These are phyloP conservation scores for Otocyon megalotis DNA, from an alignment of 2,113 vertebrate species.

Conservation along the genomic window DNA sequence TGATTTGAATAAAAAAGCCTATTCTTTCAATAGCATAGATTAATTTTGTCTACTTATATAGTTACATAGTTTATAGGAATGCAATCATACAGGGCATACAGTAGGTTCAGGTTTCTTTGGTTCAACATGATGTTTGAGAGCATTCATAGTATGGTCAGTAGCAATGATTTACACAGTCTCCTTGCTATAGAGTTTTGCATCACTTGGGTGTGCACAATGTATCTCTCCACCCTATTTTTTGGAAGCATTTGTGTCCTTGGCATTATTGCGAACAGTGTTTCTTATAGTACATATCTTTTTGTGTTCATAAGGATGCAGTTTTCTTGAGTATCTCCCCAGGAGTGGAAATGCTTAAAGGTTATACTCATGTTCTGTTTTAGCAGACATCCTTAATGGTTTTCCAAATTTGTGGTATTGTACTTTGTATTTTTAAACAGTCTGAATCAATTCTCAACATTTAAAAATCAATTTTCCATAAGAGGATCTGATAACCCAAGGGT, in stretches of 20 bases:
- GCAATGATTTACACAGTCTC: background rate
- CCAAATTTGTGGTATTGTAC: background rate
- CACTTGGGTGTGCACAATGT: background rate
- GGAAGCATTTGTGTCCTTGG: background rate
- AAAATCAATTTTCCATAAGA: constrained; percentile 17
- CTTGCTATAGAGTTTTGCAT: background rate
- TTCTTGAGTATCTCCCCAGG: background rate
- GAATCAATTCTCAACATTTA: background rate
- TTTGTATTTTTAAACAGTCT: background rate
- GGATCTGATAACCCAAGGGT: background rate
- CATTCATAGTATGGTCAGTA: background rate
- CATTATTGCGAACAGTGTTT: background rate
- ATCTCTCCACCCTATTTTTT: background rate
- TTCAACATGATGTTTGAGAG: background rate
- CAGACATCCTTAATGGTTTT: background rate
- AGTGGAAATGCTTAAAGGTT: background rate
- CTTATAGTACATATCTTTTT: background rate
- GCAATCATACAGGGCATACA: background rate
- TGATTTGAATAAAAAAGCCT: background rate
- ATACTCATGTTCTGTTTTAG: background rate
- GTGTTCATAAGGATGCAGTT: background rate
- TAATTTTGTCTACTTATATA: background rate
- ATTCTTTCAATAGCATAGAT: background rate
- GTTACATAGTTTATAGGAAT: background rate
- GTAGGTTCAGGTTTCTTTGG: background rate